phyloP scores from a whole-genome alignment of 2,797 vertebrate genomes.

The Novumbra hubbsi region DNA sequence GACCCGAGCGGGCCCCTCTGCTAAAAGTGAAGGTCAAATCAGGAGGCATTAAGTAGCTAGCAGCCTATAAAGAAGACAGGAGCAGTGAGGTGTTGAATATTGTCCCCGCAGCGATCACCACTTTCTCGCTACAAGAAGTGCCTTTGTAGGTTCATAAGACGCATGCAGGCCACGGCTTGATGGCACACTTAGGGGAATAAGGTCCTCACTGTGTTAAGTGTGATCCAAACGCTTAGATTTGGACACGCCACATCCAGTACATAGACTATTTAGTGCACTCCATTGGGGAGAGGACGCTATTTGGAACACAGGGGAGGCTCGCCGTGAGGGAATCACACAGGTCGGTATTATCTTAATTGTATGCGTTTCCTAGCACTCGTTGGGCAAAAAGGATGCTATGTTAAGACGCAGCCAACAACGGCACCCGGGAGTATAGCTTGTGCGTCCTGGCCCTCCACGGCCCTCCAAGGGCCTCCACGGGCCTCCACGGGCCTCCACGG shows the following conservation, averaged over 20 bases:
- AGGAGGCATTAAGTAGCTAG: too few relatives aligned
- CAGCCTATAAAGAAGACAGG: neutral
- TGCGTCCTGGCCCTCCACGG: neutral
- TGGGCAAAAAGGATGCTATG: neutral
- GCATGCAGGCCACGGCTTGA: too few relatives aligned
- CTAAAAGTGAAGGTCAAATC: neutral
- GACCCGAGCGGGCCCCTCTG: neutral
- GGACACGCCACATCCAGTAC: neutral
- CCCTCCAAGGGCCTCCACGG: neutral
- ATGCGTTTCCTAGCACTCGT: neutral
- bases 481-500: too few relatives aligned
- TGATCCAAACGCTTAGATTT: neutral
- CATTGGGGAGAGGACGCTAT: too few relatives aligned
- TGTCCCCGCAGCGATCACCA: too few relatives aligned
- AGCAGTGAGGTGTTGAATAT: neutral
- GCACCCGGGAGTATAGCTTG: too few relatives aligned
- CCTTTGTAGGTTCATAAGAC: neutral
- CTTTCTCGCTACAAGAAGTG: too few relatives aligned
- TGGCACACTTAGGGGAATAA: neutral
- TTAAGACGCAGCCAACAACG: neutral
- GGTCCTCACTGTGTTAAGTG: neutral
- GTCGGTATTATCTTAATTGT: neutral
- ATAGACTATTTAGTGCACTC: too few relatives aligned
- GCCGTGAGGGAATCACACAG: neutral
- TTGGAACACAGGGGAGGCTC: neutral